Base-by-base conservation (phyloP, 2,113 vertebrate species). In the Eleginops maclovinus region DNA sequence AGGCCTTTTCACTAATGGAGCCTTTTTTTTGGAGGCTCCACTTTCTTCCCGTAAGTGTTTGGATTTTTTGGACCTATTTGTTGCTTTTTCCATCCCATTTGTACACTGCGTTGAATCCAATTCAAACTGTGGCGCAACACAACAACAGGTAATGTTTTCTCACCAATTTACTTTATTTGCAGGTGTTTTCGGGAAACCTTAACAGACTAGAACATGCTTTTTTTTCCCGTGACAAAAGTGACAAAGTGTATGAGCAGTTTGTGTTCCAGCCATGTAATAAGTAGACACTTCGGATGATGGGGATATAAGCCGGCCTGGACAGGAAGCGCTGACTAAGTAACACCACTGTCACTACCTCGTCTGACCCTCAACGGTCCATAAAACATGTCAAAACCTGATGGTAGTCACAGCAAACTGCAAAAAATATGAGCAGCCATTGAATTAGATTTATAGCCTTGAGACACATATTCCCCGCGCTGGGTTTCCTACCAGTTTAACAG, bases 21-120 rank as follows among this genome's bases (percentile, higher is more conserved):
- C 0, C 6, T 56, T 50, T 87, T 36, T 72, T 66, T n/a, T n/a
- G n/a, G n/a, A n/a, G n/a, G n/a, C n/a, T 14, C 63, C 59, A 66
- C 72, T 79, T 62, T 71, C 70, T 85, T 90, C 83, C 72, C 53
- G 67, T 80, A 84, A 83, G 58, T 76, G 36, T 53, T 77, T 51
- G 66, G 67, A 70, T 78, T 49, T 71, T 79, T 79, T 47, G 10
- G 44, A 62, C 4, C 1, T 50, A 9, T 53, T 54, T 66, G 64
- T 59, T 77, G 43, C 41, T 51, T 74, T 26, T 59, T 67, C 64
- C 46, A 66, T 24, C 43, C 21, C 44, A n/a, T 75, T 66, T 50
- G 63, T 74, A 66, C 68, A 78, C 49, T 26, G 46, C 66, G 19
- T 31, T 50, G 49, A 82, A 62, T 59, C 50, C 10, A 24, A 61